These are phyloP conservation scores for Adoxophyes honmai DNA, from an alignment of 1,140 invertebrate genomes.

Conservation along the genomic window DNA sequence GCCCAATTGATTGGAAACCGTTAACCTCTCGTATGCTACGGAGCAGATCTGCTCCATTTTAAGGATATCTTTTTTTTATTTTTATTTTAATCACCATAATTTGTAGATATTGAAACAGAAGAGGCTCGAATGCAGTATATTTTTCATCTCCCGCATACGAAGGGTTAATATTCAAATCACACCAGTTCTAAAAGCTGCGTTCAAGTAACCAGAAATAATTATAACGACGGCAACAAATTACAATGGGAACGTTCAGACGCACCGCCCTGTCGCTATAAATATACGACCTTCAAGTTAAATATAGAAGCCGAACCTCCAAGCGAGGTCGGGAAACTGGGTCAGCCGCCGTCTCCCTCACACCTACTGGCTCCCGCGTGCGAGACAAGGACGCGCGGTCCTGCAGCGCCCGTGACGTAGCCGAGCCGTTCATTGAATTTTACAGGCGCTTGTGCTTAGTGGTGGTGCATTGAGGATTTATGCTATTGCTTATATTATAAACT, in stretches of 20 bases:
- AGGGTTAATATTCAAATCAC: no score
- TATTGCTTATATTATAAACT: constrained; percentile 4
- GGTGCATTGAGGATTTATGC: constrained; percentile 36
- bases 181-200: not conserved
- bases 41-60: no score
- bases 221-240: constrained; percentile 38
- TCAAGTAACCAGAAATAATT: not conserved
- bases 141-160: no score
- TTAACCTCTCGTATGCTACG: no score
- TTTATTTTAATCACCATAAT: no score
- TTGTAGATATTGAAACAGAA: no score
- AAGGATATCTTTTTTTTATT: no score
- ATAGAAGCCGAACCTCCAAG: constrained; percentile 67
- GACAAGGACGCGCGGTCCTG: constrained; percentile 45
- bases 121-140: no score
- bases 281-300: constrained; percentile 75
- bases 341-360: constrained; percentile 45
- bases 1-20: no score
- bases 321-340: constrained; percentile 72
- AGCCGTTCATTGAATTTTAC: constrained; percentile 72
- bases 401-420: constrained; percentile 60
- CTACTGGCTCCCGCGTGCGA: not conserved
- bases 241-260: constrained; percentile 37
- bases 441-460: constrained; percentile 42
- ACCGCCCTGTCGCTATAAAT: constrained; percentile 61